These are phyloP conservation scores for Rhinoraja longicauda DNA, from an alignment of 2,797 vertebrate genomes.

Conservation along the genomic window DNA sequence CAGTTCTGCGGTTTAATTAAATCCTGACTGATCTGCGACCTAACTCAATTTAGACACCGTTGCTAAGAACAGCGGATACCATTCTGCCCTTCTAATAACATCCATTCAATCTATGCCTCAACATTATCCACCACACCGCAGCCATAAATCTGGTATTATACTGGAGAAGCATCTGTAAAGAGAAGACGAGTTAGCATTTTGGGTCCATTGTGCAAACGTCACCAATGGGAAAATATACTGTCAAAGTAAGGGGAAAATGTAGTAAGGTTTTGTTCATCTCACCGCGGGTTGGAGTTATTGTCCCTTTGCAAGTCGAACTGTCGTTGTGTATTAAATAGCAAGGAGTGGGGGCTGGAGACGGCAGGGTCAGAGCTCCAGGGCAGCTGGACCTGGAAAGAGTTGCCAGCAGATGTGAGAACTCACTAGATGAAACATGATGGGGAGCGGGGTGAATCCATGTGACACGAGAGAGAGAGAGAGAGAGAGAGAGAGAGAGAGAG, in stretches of 20 bases:
- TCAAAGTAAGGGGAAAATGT: not conserved
- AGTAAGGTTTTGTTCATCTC: not conserved
- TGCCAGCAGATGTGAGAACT: too few relatives aligned
- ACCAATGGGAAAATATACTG: not conserved
- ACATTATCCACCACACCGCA: not conserved
- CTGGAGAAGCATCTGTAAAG: not conserved
- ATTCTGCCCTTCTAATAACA: not conserved
- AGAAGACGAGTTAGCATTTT: not conserved
- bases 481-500: not conserved
- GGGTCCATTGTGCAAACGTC: not conserved
- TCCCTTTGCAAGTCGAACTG: not conserved
- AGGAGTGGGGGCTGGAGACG: not conserved
- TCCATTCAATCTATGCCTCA: not conserved
- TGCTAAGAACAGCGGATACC: not conserved
- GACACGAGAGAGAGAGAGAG: not conserved
- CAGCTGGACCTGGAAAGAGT: too few relatives aligned
- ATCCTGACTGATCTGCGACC: too few relatives aligned
- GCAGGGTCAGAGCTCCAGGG: too few relatives aligned
- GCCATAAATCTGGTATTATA: not conserved
- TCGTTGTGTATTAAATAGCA: not conserved
- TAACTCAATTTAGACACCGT: too few relatives aligned
- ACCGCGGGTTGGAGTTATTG: not conserved
- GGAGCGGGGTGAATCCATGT: too few relatives aligned
- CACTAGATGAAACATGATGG: too few relatives aligned
- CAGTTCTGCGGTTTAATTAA: too few relatives aligned